These are phyloP conservation scores for Rhinolophus ferrumequinum DNA, from an alignment of 2,113 vertebrate genomes.

Conservation along the genomic window DNA sequence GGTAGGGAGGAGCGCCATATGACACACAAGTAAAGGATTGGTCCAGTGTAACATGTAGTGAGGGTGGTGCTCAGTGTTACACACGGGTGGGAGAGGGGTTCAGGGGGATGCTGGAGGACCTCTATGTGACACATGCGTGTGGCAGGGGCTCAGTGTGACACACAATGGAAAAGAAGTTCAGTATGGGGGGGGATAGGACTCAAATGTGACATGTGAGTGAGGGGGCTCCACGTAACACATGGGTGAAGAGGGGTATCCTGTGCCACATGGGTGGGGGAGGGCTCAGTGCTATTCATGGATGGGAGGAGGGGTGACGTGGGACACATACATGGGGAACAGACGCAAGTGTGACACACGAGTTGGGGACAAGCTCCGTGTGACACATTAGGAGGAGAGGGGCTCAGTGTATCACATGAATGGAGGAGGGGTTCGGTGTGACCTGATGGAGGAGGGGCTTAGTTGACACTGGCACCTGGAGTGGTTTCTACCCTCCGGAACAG, in stretches of 20 bases:
- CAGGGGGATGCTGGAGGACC: background rate
- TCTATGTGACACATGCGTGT: no score
- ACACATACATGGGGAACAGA: background rate
- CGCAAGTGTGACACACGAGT: background rate
- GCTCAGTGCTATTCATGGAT: background rate
- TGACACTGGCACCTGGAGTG: fast-evolving
- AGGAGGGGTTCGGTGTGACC: background rate
- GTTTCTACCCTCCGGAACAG: no score
- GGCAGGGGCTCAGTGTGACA: background rate
- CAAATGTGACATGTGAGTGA: background rate
- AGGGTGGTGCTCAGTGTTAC: background rate
- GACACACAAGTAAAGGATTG: background rate
- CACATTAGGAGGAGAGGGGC: fast-evolving
- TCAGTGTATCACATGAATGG: background rate
- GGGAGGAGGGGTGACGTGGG: no score
- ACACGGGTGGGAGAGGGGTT: background rate
- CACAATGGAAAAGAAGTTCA: background rate
- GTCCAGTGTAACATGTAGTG: no score
- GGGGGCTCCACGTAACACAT: fast-evolving
- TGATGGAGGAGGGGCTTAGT: no score
- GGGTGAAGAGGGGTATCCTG: no score
- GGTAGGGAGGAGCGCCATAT: no score
- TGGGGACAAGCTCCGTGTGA: background rate
- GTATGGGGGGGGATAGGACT: background rate
- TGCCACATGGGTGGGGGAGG: fast-evolving